Conservation (phyloP, 2,797 vertebrate species). For the Channa striata region DNA sequence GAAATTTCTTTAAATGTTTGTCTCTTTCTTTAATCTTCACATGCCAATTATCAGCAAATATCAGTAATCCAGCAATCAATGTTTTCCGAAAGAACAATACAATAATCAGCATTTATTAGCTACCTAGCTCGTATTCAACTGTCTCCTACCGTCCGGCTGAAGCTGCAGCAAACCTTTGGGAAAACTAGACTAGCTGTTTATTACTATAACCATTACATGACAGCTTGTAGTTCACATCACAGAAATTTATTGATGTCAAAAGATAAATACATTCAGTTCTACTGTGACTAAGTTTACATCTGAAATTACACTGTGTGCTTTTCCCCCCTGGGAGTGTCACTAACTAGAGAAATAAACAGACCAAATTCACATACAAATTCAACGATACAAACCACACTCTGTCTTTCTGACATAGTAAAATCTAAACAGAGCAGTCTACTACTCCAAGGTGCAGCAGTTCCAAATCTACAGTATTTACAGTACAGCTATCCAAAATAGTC, state of each 20-base stretch:
- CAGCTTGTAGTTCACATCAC: conserved; percentile 70
- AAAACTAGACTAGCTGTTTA: neutral
- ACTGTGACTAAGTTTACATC: conserved; percentile 87
- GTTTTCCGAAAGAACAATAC: conserved; percentile 6
- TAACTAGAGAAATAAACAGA: conserved; percentile 83
- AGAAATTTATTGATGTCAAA: conserved; percentile 91
- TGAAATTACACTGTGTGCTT: conserved; percentile 83
- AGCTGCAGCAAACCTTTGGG: neutral
- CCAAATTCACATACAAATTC: conserved; percentile 81
- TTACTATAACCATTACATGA: neutral
- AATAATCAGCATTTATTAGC: neutral
- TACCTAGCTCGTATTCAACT: neutral
- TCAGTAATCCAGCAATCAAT: no score
- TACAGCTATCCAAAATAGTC: conserved; percentile 83
- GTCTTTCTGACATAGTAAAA: conserved; percentile 74
- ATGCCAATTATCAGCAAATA: neutral
- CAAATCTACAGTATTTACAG: conserved; percentile 83
- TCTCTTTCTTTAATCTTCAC: neutral
- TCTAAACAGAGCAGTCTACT: conserved; percentile 71
- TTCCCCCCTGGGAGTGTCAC: conserved; percentile 75
- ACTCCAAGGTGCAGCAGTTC: conserved; percentile 78
- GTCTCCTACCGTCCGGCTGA: neutral
- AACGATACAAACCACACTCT: conserved; percentile 80
- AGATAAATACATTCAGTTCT: conserved; percentile 88
- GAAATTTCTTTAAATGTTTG: neutral